These are phyloP conservation scores for Nasonia vitripennis DNA, from an alignment of 1,140 invertebrate species.

Conservation along the genomic window DNA sequence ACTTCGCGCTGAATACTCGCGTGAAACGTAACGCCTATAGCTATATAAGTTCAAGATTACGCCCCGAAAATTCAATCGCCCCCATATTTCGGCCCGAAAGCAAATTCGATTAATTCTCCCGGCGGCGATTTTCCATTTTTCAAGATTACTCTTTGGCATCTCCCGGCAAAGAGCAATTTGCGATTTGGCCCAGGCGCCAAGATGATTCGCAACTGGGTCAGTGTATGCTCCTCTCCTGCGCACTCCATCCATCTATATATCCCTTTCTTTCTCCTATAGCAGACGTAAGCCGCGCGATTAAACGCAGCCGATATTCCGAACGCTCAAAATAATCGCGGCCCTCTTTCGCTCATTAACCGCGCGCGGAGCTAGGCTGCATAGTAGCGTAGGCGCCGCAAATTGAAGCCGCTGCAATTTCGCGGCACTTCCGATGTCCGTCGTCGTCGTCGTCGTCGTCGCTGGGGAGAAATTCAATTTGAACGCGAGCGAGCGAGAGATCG, in stretches of 20 bases:
- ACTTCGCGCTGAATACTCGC: too few species aligned
- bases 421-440: constrained; percentile 16
- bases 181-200: constrained; percentile 54
- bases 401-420: constrained; percentile 33
- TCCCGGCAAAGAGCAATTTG: constrained; percentile 12
- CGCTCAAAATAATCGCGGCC: background rate
- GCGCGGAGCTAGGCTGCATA: background rate
- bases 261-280: background rate
- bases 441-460: background rate
- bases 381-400: constrained; percentile 14
- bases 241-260: background rate
- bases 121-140: constrained; percentile 10
- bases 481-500: background rate
- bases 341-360: background rate
- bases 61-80: constrained; percentile 24
- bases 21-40: too few species aligned
- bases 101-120: constrained; percentile 28
- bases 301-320: background rate
- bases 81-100: background rate
- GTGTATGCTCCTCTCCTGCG: background rate
- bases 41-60: constrained; percentile 67
- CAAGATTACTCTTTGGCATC: background rate
- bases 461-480: constrained; percentile 2
- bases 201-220: constrained; percentile 50
- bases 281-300: background rate